Conservation (phyloP, 2,797 vertebrate genomes). For the Gobionotothen gibberifrons region DNA sequence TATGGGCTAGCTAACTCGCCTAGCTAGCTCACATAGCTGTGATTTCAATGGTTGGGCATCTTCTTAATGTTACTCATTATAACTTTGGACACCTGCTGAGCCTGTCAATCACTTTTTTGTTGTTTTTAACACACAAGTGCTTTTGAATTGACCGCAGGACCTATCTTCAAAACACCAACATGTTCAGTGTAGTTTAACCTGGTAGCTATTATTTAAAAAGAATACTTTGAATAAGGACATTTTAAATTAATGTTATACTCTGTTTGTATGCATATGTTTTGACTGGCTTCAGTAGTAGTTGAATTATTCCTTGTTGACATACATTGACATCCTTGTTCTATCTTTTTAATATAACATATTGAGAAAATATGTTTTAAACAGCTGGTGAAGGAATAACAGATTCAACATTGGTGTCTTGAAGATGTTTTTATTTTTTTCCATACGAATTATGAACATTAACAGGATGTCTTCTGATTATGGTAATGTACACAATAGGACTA, state of each 20-base stretch:
- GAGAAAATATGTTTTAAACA: neutral
- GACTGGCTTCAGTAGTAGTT: neutral
- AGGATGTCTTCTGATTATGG: neutral
- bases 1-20: too few species aligned
- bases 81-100: neutral
- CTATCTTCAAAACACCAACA: neutral
- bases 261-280: neutral
- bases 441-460: neutral
- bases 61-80: neutral
- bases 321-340: neutral
- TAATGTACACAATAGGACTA: too few species aligned
- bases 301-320: neutral
- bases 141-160: too few species aligned
- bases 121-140: neutral
- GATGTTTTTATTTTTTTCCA: neutral
- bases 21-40: neutral
- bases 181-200: neutral
- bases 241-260: too few species aligned
- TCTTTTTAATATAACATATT: neutral
- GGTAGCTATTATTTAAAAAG: neutral
- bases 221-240: too few species aligned
- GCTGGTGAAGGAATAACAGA: neutral
- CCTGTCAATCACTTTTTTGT: neutral
- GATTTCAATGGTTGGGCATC: neutral
- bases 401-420: neutral